Evolutionary conservation across 2,797 vertebrate genomes (phyloP), one percentile per base, ranked within the genome.

Genomic region (Spatula versicolor): DNA sequence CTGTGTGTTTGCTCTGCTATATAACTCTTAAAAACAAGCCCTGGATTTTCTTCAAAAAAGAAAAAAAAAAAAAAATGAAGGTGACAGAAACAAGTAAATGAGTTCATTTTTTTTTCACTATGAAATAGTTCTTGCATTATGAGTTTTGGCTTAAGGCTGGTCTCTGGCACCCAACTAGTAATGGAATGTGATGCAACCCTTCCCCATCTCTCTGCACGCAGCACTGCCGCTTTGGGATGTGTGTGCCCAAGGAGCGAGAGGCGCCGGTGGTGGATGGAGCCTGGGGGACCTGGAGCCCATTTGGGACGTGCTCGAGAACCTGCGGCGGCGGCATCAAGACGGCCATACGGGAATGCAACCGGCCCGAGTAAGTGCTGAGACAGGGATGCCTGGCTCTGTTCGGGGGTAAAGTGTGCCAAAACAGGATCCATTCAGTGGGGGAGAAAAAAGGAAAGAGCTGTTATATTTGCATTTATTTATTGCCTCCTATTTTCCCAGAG

Each of bases 281-380:
- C 0, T 99, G 99, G 99, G 99, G 99, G 30, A 98, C 98, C 1
- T 99, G 99, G 99, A 99, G 98, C 96, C 99, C 98, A n/a, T 99
- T 99, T 6, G 99, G 99, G 95, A 98, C 98, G 90, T 99, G 99
- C 97, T 99, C 99, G 0, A 98, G 99, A 92, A 99, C 99, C 6
- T 99, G 99, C 1, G 98, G 99, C 2, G 99, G 99, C 1, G 99
- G 99, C 90, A 99, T 99, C 97, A 99, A 99, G 98, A 99, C 98
- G 0, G 98, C 99, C 1, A 97, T 98, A 55, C 98, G 99, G 4
- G 99, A 99, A 95, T 99, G 99, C 98, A 99, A 99, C 98, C 97
- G 98, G 97, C 99, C 99, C 12, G 98, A 98, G 99, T 99, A 98
- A 99, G 99, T 97, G 95, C 37, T 3, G 0, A 0, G 11, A 17